These are phyloP conservation scores for Ceuthmochares aereus DNA, from an alignment of 2,113 vertebrate genomes.

Conservation along the genomic window DNA sequence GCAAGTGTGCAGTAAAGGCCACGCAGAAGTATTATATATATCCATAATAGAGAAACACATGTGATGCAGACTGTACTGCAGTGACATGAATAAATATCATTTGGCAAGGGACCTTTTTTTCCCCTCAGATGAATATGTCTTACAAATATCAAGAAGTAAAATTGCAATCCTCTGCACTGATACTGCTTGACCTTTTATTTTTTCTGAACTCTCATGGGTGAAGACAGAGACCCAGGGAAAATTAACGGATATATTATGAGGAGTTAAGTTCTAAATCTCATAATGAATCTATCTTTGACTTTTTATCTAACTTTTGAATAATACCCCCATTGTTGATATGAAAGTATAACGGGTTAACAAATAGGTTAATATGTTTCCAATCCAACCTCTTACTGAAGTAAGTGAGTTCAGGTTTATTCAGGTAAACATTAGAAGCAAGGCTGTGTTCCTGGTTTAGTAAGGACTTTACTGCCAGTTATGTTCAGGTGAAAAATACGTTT, in stretches of 20 bases:
- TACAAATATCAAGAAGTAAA: background rate
- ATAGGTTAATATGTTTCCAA: background rate
- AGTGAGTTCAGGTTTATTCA: background rate
- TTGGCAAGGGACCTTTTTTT: background rate
- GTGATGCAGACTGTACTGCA: background rate
- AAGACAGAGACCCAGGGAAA: background rate
- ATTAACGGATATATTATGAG: background rate
- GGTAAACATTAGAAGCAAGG: background rate
- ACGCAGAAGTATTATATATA: background rate
- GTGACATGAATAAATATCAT: background rate
- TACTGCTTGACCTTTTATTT: background rate
- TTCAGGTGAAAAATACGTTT: background rate
- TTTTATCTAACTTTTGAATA: background rate
- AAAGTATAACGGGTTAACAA: background rate
- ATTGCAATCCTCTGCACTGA: background rate
- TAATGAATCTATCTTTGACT: background rate
- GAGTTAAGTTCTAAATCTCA: background rate
- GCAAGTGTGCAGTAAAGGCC: background rate
- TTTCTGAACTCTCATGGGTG: background rate
- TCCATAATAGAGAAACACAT: background rate
- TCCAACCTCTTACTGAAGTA: background rate
- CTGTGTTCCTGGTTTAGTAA: background rate
- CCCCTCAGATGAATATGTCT: background rate
- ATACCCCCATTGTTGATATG: background rate
- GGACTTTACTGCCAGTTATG: background rate